Evolutionary conservation across 53 echinoderm and acorn worm genomes (phyloP).

Genomic region (Patiria pectinifera): DNA sequence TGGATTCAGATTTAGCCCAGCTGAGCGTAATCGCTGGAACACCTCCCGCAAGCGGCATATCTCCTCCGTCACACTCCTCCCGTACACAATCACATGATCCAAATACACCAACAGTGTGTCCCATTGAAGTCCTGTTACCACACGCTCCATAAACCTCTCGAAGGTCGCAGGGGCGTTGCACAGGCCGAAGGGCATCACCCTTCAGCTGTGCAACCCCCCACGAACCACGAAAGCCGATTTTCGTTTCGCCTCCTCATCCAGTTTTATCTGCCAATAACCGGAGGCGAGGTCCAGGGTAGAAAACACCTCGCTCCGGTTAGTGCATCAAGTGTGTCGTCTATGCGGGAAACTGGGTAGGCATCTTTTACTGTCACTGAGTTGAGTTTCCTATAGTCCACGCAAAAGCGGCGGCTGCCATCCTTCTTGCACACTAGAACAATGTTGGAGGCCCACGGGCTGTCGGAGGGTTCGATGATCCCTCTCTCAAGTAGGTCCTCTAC

Average conservation of each 20-base stretch:
- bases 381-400: too few species aligned
- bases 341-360: conserved; percentile 43
- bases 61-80: conserved; percentile 11
- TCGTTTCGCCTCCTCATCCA: too few species aligned
- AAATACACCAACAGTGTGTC: neutral
- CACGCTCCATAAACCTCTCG: neutral
- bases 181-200: too few species aligned
- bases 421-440: neutral
- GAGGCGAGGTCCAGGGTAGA: conserved; percentile 21
- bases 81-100: conserved; percentile 18
- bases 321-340: conserved; percentile 56
- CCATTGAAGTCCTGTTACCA: neutral
- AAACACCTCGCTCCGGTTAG: neutral
- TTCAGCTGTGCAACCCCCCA: neutral
- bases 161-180: neutral
- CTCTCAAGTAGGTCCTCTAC: conserved; percentile 62
- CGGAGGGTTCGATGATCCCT: conserved; percentile 57
- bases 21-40: neutral
- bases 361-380: too few species aligned
- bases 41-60: neutral
- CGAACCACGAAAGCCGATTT: too few species aligned
- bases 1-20: neutral
- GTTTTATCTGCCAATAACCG: neutral
- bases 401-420: too few species aligned
- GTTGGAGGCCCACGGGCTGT: conserved; percentile 75